Conservation (phyloP, 2,113 vertebrate species). For the Solea solea region DNA sequence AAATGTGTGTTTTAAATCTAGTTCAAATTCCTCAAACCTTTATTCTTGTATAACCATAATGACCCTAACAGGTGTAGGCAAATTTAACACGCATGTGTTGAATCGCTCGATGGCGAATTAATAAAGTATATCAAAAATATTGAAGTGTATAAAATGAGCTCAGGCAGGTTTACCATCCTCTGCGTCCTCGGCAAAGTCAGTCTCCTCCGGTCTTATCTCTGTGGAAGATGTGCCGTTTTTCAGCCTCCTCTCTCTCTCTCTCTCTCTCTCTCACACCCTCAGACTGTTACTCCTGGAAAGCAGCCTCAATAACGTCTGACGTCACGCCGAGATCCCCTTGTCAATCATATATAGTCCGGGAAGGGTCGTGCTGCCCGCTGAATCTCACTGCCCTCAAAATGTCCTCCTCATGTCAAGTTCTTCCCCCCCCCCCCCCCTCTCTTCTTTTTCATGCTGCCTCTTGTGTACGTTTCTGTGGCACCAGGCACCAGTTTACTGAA, state of each 20-base stretch:
- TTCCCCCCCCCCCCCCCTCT: background rate
- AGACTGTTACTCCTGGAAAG: background rate
- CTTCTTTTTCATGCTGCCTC: too few species aligned
- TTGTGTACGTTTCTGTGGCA: too few species aligned
- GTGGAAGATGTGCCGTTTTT: slow-evolving; percentile 2
- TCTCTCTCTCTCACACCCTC: slow-evolving; percentile 2
- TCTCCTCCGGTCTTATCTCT: slow-evolving; percentile 6
- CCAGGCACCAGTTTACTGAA: too few species aligned
- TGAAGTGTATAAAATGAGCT: slow-evolving; percentile 1
- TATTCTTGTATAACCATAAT: too few species aligned
- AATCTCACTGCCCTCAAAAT: background rate
- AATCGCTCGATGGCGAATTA: background rate
- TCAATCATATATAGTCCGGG: background rate
- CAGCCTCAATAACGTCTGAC: slow-evolving; percentile 10
- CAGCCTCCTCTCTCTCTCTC: slow-evolving; percentile 9
- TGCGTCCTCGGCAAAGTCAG: background rate
- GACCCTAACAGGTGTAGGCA: too few species aligned
- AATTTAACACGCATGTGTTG: background rate
- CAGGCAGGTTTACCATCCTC: slow-evolving; percentile 7
- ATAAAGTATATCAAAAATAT: background rate
- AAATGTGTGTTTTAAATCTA: background rate
- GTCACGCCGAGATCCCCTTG: slow-evolving; percentile 16
- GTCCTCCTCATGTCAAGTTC: background rate
- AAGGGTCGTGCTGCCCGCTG: too few species aligned
- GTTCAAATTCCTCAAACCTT: too few species aligned